Conservation (phyloP, 2,797 vertebrate genomes). For the Champsocephalus esox region DNA sequence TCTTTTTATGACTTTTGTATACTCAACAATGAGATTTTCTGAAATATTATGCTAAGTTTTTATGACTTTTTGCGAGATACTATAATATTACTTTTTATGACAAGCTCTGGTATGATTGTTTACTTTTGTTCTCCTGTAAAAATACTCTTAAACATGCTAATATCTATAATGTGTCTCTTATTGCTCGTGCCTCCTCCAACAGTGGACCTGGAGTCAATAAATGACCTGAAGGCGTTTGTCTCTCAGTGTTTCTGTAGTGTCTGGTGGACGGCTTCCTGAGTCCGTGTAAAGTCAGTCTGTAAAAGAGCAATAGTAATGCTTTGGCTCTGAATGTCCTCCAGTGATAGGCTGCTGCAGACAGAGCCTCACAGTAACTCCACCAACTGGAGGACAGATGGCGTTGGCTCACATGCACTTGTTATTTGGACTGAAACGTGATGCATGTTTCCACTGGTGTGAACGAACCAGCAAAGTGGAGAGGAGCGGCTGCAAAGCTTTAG, state of each 20-base stretch:
- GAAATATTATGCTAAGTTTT: no score
- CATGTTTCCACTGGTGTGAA: slow-evolving; percentile 31
- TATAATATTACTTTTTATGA: no score
- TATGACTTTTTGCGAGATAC: no score
- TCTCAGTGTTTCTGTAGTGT: slow-evolving; percentile 21
- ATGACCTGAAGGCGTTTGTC: slow-evolving; percentile 12
- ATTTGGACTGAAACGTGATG: slow-evolving; percentile 43
- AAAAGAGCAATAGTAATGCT: slow-evolving; percentile 38
- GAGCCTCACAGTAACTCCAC: slow-evolving; percentile 30
- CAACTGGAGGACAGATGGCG: slow-evolving; percentile 62
- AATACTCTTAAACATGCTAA: background rate
- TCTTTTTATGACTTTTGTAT: no score
- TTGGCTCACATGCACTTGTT: slow-evolving; percentile 49
- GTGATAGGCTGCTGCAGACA: slow-evolving; percentile 25
- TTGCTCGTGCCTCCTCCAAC: background rate
- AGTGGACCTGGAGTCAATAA: slow-evolving; percentile 2
- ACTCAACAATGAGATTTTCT: no score
- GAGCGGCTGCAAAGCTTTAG: slow-evolving; percentile 18
- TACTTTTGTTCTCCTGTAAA: no score
- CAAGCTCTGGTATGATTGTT: no score
- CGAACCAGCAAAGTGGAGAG: slow-evolving; percentile 7
- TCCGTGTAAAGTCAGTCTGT: slow-evolving; percentile 29
- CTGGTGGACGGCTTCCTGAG: slow-evolving; percentile 28
- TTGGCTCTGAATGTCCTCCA: slow-evolving; percentile 29
- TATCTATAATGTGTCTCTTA: no score